Conservation (phyloP, 2,113 vertebrate genomes). For the Anguilla japonica region DNA sequence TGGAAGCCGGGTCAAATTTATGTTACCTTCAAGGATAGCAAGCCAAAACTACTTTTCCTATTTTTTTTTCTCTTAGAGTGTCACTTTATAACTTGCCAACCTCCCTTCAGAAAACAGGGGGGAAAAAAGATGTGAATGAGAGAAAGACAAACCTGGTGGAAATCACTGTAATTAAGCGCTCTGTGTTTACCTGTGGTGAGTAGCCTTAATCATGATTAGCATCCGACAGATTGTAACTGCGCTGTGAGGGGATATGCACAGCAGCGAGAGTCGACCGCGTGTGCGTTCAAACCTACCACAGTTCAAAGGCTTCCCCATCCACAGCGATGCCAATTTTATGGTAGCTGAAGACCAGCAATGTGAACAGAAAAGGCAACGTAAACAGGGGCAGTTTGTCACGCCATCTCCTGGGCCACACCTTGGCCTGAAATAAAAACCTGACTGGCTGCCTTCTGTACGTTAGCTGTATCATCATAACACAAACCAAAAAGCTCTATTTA, state of each 20-base stretch:
- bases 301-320: constrained; percentile 27
- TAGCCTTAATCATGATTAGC: constrained; percentile 21
- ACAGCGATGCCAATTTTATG: constrained; percentile 44
- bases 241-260: constrained; percentile 12
- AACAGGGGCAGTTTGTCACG: constrained; percentile 27
- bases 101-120: neutral
- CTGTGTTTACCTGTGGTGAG: constrained; percentile 22
- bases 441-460: neutral
- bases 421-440: neutral
- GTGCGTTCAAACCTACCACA: constrained; percentile 16
- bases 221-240: constrained; percentile 30
- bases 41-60: neutral
- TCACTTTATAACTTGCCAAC: neutral
- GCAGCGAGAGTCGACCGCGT: constrained; percentile 6
- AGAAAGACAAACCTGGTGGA: neutral
- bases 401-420: constrained; percentile 25
- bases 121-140: constrained; percentile 8
- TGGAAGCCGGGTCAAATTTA: neutral
- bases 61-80: neutral
- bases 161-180: constrained; percentile 17
- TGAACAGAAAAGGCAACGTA: constrained; percentile 25
- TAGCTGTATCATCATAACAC: constrained; percentile 31
- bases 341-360: constrained; percentile 42
- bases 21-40: neutral
- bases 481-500: constrained; percentile 54